Evolutionary conservation across 2,113 vertebrate species (phyloP).

Genomic region (Halichoeres trimaculatus): DNA sequence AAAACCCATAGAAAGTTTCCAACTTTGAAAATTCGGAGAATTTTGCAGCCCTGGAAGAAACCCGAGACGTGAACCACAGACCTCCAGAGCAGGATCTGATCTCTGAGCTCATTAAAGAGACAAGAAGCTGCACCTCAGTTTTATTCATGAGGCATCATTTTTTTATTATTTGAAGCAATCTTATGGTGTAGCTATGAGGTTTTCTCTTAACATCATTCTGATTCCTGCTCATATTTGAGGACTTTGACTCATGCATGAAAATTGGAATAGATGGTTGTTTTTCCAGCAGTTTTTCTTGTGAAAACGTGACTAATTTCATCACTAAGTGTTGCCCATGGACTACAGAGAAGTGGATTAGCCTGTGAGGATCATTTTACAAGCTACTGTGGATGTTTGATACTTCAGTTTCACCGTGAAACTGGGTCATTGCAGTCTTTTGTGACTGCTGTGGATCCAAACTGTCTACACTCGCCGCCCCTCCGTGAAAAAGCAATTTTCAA

Average conservation of each 20-base stretch:
- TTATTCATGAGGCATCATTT: no score
- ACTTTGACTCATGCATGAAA: neutral
- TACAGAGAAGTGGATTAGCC: neutral
- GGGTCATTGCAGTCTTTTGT: neutral
- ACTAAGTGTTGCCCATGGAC: neutral
- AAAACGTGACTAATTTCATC: neutral
- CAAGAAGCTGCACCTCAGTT: no score
- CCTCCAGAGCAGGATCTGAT: no score
- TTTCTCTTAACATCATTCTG: no score
- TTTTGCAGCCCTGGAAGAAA: no score
- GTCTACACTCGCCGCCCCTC: slow-evolving; percentile 11
- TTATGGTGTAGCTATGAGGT: no score
- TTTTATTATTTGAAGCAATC: no score
- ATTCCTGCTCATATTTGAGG: no score
- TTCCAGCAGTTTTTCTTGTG: neutral
- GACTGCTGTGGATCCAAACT: neutral
- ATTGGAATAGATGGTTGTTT: neutral
- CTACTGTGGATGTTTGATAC: neutral
- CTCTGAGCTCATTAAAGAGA: no score
- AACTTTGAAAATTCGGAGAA: no score
- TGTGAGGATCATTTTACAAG: neutral
- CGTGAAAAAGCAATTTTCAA: slow-evolving; percentile 8
- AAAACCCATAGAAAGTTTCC: no score
- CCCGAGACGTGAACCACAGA: neutral
- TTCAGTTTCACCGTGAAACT: slow-evolving; percentile 2